Evolutionary conservation across 1,140 invertebrate genomes (phyloP).

Genomic region (Psilanteris sp.): DNA sequence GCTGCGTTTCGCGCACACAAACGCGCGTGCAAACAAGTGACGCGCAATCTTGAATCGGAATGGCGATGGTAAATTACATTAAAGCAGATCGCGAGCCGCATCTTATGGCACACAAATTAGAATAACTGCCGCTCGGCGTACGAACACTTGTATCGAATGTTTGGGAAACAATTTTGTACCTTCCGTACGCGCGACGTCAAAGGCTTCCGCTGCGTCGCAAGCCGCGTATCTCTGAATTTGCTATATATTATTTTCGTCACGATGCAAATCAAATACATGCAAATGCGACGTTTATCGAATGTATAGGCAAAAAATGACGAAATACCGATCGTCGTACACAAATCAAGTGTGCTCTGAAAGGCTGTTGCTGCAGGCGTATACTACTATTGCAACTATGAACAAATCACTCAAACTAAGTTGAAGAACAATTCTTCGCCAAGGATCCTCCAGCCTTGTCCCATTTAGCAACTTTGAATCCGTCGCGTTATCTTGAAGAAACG

Average conservation of each 20-base stretch:
- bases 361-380: slow-evolving; percentile 46
- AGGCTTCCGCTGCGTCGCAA: slow-evolving; percentile 40
- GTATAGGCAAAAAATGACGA: slow-evolving; percentile 37
- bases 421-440: slow-evolving; percentile 74
- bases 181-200: slow-evolving; percentile 19
- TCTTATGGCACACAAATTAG: too few relatives aligned
- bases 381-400: slow-evolving; percentile 53
- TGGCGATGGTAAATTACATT: too few relatives aligned
- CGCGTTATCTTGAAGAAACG: background rate
- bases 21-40: too few relatives aligned
- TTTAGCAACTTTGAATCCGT: slow-evolving; percentile 46
- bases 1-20: too few relatives aligned
- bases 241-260: slow-evolving; percentile 53
- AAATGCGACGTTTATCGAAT: slow-evolving; percentile 47
- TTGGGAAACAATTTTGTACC: slow-evolving; percentile 32
- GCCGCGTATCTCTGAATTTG: slow-evolving; percentile 42
- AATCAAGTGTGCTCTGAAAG: slow-evolving; percentile 54
- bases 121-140: too few relatives aligned
- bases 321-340: slow-evolving; percentile 44
- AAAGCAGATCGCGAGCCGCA: too few relatives aligned
- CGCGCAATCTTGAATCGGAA: too few relatives aligned
- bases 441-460: slow-evolving; percentile 68
- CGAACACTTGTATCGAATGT: slow-evolving; percentile 51
- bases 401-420: slow-evolving; percentile 66
- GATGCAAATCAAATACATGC: slow-evolving; percentile 49